Evolutionary conservation across 37 sponge, comb jelly and placozoan species (phyloP).

Genomic region (Cladorhizidae sp.): DNA sequence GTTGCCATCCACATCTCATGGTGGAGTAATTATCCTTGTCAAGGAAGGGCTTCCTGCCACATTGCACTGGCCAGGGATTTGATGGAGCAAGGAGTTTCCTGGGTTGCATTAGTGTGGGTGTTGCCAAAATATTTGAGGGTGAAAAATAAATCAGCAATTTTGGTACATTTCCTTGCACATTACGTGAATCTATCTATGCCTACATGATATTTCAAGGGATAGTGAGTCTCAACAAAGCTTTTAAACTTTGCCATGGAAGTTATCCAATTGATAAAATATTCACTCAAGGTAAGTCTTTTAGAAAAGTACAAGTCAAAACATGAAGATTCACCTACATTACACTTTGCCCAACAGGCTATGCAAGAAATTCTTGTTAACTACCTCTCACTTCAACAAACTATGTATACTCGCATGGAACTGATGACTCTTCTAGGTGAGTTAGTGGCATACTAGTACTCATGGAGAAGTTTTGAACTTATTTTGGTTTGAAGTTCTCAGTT

Average conservation of each 20-base stretch:
- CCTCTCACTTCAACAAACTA: background rate
- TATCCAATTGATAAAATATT: conserved; percentile 18
- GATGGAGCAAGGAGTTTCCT: no score
- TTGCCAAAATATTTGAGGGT: background rate
- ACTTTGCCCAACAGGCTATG: background rate
- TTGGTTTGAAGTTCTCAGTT: no score
- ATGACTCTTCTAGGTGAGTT: no score
- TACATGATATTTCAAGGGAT: background rate
- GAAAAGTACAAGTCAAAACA: background rate
- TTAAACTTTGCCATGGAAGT: conserved; percentile 22
- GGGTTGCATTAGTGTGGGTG: no score
- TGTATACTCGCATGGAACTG: background rate
- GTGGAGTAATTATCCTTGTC: no score
- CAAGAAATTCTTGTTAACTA: background rate
- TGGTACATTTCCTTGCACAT: background rate
- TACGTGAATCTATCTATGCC: background rate
- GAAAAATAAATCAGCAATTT: background rate
- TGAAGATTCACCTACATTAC: background rate
- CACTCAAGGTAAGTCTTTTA: background rate
- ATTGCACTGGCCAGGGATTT: no score
- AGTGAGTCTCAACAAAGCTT: background rate
- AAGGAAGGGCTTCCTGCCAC: no score
- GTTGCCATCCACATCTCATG: no score
- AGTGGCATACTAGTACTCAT: no score
- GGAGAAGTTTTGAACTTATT: no score